phyloP scores from a whole-genome alignment of 2,113 vertebrate species.

The Romanogobio albipinnatus region DNA sequence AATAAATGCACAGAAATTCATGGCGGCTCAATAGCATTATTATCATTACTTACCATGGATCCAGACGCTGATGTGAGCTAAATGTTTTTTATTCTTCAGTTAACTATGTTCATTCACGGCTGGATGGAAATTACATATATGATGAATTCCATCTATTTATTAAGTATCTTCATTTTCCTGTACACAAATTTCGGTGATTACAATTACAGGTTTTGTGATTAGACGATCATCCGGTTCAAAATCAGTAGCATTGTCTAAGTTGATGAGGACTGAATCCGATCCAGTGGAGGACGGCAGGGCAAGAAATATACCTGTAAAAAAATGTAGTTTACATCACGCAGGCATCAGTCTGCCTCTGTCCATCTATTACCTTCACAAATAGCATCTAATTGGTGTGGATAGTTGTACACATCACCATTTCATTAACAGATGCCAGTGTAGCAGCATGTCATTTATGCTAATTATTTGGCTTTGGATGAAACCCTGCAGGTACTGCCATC shows the following conservation, averaged over 20 bases:
- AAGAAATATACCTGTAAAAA: not conserved
- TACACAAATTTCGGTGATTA: constrained; percentile 16
- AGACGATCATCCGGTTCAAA: constrained; percentile 22
- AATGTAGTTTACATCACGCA: not conserved
- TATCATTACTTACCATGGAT: not conserved
- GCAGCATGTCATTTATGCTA: constrained; percentile 62
- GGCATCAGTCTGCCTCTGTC: constrained; percentile 17
- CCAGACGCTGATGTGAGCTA: not conserved
- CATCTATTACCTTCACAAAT: constrained; percentile 67
- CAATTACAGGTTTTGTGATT: constrained; percentile 32
- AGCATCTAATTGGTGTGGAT: constrained; percentile 67
- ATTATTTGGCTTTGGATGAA: constrained; percentile 55
- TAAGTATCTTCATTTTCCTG: not conserved
- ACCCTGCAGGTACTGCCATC: not conserved
- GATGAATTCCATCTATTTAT: not conserved
- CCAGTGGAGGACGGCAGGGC: not conserved
- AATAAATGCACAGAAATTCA: not conserved
- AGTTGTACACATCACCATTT: constrained; percentile 67
- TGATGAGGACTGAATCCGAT: constrained; percentile 14
- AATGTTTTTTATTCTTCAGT: not conserved
- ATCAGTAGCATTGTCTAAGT: not conserved
- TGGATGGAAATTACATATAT: not conserved
- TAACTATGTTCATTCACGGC: not conserved
- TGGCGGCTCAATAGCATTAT: not conserved
- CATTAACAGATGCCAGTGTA: constrained; percentile 63